Evolutionary conservation across 2,113 vertebrate species (phyloP), one percentile per base, ranked within the genome.

Genomic region (Ophiodon elongatus): DNA sequence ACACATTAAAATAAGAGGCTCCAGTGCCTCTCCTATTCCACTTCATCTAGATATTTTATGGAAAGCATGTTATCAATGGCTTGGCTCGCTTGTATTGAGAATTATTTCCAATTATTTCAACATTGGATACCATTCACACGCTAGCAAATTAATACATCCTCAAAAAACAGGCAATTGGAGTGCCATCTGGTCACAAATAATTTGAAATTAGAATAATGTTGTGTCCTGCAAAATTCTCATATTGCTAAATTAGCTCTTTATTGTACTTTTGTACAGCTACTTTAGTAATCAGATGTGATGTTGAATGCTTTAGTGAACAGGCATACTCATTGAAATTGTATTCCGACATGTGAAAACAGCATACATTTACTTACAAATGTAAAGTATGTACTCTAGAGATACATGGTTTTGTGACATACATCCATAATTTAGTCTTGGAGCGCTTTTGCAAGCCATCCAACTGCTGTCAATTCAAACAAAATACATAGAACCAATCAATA

Each of bases 401-500:
- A 1, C 11, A 39, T 59, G 56, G 11, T 59, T 29, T 74, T 62
- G 72, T 73, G 77, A 78, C 71, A 64, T 33, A 67, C 13, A 59
- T 4, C 25, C 8, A 23, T 67, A 39, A 43, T 71, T 0, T 60
- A 56, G 37, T 45, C 69, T 82, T 62, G 27, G 14, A 75, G 57
- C 82, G 80, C 52, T 45, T 89, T 76, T 81, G 57, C 54, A 74
- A 68, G 64, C 62, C 31, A 3, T 60, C n/a, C 14, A 68, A 76
- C 78, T 39, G 70, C 62, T 80, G 85, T 90, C 93, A 82, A 90
- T 94, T 77, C 84, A 89, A 91, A 93, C 76, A 77, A 90, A 92
- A 93, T 88, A 87, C 68, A 76, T 31, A 65, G 52, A 91, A 52
- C 79, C 85, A 85, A 94, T 95, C 92, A 76, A 93, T 94, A 33